These are phyloP conservation scores for Eremobia ochroleuca DNA, from an alignment of 2,888 invertebrate species.

Conservation along the genomic window DNA sequence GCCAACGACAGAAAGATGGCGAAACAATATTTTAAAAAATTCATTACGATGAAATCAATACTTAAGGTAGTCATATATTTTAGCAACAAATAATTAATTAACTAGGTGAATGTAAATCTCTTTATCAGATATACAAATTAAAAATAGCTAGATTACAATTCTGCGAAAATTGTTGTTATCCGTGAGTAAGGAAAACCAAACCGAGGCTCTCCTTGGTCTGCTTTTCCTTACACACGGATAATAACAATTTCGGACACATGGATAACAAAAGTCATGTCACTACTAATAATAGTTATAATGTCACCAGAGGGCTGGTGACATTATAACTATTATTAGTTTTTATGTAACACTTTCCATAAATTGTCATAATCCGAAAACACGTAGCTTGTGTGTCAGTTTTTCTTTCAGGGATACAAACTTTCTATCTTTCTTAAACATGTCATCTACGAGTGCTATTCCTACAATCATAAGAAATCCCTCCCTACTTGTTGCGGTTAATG, in stretches of 20 bases:
- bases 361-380: neutral
- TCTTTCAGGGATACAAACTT: neutral
- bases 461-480: too few species aligned
- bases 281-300: too few species aligned
- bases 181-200: constrained; percentile 15
- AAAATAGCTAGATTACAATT: constrained; percentile 49
- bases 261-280: too few species aligned
- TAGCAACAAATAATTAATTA: constrained; percentile 21
- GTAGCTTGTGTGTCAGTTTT: neutral
- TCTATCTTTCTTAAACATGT: neutral
- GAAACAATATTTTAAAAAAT: neutral
- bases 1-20: neutral
- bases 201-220: too few species aligned
- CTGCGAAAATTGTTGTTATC: constrained; percentile 7
- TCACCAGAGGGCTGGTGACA: too few species aligned
- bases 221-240: too few species aligned
- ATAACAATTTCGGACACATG: too few species aligned
- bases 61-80: constrained; percentile 30
- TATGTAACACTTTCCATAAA: too few species aligned
- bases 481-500: neutral
- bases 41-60: neutral
- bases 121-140: constrained; percentile 38
- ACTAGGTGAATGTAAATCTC: neutral
- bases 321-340: too few species aligned
- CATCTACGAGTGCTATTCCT: neutral